These are phyloP conservation scores for Ophion costatus DNA, from an alignment of 2,888 invertebrate genomes.

Conservation along the genomic window DNA sequence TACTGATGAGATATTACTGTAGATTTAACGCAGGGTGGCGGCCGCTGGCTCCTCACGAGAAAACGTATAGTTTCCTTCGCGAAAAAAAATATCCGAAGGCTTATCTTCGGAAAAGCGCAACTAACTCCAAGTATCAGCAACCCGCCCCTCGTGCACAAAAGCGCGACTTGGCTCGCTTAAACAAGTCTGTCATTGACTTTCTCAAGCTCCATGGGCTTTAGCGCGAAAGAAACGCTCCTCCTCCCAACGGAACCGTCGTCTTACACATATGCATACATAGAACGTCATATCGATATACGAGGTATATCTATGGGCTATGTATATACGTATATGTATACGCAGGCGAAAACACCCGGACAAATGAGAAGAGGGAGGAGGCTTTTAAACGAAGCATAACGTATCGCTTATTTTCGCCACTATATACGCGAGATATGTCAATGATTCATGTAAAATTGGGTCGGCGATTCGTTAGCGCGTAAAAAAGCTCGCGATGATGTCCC, in stretches of 20 bases:
- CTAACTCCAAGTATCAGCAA: too few species aligned
- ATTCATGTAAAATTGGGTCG: slow-evolving; percentile 63
- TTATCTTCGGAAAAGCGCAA: slow-evolving; percentile 34
- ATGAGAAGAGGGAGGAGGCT: slow-evolving; percentile 11
- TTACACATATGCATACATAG: too few species aligned
- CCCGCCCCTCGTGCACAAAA: too few species aligned
- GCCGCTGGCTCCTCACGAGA: too few species aligned
- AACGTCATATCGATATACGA: too few species aligned
- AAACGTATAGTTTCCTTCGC: slow-evolving; percentile 45
- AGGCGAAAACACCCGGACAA: slow-evolving; percentile 7
- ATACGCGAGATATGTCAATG: slow-evolving; percentile 49
- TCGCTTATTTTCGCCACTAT: slow-evolving; percentile 36
- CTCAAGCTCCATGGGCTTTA: too few species aligned
- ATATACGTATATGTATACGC: too few species aligned
- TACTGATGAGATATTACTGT: slow-evolving; percentile 28
- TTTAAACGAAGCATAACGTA: slow-evolving; percentile 31
- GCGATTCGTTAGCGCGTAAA: slow-evolving; percentile 59
- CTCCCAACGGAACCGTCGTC: too few species aligned
- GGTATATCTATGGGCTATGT: too few species aligned
- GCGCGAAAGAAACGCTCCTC: too few species aligned
- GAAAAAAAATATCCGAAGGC: slow-evolving; percentile 29
- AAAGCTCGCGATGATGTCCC: slow-evolving; percentile 52
- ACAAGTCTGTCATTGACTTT: too few species aligned
- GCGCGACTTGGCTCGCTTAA: too few species aligned
- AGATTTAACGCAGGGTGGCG: slow-evolving; percentile 18